Base-by-base conservation (phyloP, 2,113 vertebrate species). In the Oryzias woworae region DNA sequence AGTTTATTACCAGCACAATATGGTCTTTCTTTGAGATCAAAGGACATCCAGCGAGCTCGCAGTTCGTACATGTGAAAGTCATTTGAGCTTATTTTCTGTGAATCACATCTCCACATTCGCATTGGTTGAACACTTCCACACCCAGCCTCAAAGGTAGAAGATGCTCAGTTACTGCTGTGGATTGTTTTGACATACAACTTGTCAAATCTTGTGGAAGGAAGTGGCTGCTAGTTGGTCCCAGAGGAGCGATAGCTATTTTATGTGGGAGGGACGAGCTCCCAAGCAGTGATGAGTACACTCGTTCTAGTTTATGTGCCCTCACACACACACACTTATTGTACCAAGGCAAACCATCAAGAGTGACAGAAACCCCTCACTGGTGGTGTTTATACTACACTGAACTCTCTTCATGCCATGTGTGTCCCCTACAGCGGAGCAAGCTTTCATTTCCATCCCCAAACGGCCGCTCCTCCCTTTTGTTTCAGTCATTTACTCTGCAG, bases 401-500 rank as follows among this genome's bases (percentile, higher is more conserved):
- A 20, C 67, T 76, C 65, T 77, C 63, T 60, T 80, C 74, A 85
- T 84, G 78, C 76, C 36, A 36, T 28, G 62, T 22, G 60, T 58
- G 76, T 81, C 74, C 79, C 73, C 62, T 45, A 71, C 82, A 60
- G 53, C 48, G 66, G 45, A 26, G 13, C 15, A 4, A 61, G 24
- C 75, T 90, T 88, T 87, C 81, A 85, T 87, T 83, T 71, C 67
- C 70, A 20, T 81, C 69, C 73, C 59, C 7, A 20, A 24, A 62
- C 43, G 26, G 58, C 73, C 63, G 71, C 85, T 80, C 81, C 68
- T 66, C 81, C 77, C 72, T 85, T 86, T 88, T 86, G 83, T 85
- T 87, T 63, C 14, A 83, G 74, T 83, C 85, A 73, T 85, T 88
- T 88, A 87, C 82, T 80, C 79, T 24, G 0, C 65, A 82, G 75